Conservation (phyloP, 2,797 vertebrate genomes). For the Hemitrygon akajei region DNA sequence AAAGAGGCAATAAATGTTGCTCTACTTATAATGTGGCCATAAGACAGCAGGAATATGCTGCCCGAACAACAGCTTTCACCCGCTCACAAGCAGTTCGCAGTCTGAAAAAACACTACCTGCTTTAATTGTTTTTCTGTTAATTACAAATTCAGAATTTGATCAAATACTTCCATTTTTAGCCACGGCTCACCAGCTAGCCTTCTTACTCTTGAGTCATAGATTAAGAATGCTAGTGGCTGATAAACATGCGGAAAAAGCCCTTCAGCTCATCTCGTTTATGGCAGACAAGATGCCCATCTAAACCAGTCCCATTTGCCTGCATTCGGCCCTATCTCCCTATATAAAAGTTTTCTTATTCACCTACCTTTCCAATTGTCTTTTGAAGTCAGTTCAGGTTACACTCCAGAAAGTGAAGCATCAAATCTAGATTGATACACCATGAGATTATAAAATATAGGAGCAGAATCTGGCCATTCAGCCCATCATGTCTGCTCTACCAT, state of each 20-base stretch:
- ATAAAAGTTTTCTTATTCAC: no score
- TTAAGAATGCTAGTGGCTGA: no score
- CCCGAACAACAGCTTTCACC: not conserved
- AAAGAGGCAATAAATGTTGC: not conserved
- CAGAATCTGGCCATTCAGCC: no score
- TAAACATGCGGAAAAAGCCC: no score
- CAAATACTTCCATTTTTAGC: not conserved
- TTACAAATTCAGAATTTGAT: not conserved
- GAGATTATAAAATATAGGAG: no score
- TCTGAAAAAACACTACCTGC: not conserved
- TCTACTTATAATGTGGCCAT: not conserved
- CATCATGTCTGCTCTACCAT: no score
- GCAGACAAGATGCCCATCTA: no score
- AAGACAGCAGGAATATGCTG: not conserved
- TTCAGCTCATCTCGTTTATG: no score
- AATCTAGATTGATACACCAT: not conserved
- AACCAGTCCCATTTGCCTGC: no score
- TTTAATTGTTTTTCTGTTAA: not conserved
- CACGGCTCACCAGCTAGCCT: not conserved
- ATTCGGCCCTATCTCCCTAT: no score
- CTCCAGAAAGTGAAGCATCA: not conserved
- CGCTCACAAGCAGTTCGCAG: not conserved
- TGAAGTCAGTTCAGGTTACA: not conserved
- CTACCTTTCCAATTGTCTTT: no score
- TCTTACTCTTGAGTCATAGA: not conserved